A percentile compares a stretch with the other conserved stretches of the same genome.
These are phyloP conservation scores for Diplodus sargus DNA, from an alignment of 2,797 vertebrate species.

Conservation along the genomic window DNA sequence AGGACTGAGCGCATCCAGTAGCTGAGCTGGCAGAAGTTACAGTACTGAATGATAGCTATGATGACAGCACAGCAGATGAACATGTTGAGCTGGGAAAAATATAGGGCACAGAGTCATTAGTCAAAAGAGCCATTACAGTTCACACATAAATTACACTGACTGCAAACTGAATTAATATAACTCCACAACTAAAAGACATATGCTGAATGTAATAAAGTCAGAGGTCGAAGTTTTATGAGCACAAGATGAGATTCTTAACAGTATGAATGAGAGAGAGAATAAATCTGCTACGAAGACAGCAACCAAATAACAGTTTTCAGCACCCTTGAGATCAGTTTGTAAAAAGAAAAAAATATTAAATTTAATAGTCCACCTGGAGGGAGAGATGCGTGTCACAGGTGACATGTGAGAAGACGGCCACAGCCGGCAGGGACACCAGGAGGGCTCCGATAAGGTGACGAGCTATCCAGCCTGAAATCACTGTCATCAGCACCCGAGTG, in stretches of 20 bases:
- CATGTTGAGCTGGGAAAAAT: conserved; percentile 88
- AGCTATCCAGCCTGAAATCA: conserved; percentile 91
- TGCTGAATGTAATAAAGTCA: background rate
- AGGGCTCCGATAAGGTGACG: conserved; percentile 93
- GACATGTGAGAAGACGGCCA: conserved; percentile 92
- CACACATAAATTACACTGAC: background rate
- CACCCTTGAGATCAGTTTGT: background rate
- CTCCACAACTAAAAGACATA: background rate
- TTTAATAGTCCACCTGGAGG: conserved; percentile 86
- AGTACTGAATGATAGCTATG: conserved; percentile 96
- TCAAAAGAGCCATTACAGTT: background rate
- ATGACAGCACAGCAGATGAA: conserved; percentile 93
- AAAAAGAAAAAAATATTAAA: background rate
- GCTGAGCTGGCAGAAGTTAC: conserved; percentile 99
- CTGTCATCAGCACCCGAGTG: conserved; percentile 88
- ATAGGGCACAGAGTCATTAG: conserved; percentile 9
- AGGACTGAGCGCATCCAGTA: conserved; percentile 97
- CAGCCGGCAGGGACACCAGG: conserved; percentile 92
- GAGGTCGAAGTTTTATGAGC: background rate
- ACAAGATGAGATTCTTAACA: background rate
- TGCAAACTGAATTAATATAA: background rate
- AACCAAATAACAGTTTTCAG: background rate
- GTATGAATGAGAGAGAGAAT: background rate
- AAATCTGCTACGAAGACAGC: background rate
- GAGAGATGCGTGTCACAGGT: conserved; percentile 91